Base-by-base conservation (phyloP, 2,888 invertebrate species). In the Aleiodes alternator region DNA sequence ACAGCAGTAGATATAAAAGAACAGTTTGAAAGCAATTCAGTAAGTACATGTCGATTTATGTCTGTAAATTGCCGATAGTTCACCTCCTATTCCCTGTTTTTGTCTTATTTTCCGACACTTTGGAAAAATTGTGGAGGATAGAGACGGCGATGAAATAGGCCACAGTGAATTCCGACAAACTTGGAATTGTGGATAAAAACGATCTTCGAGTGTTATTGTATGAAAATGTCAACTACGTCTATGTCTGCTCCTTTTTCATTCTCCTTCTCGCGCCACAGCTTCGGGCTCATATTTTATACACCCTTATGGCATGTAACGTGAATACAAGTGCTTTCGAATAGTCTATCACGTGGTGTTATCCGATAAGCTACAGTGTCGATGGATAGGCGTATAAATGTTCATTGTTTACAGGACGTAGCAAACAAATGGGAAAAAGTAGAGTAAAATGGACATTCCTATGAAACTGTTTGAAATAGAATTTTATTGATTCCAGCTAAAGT, bases 21-120 rank as follows among this genome's bases (percentile, higher is more conserved):
- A 80, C 85, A 85, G 87, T 87, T 87, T 85, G 84, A 85, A 88
- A 87, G 87, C 87, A 87, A 88, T 88, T 88, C 84, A 84, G 85
- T 87, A 86, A 88, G 87, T 87, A 88, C 85, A 84, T 81, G 84
- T 87, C 87, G 87, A 87, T 87, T 87, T 87, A 88, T 86, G 85
- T 86, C 84, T 84, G 81, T 78, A 84, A 85, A 85, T 85, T 83
- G 84, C 78, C 87, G 84, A 85, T 86, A 86, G 84, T 83, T 86
- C 82, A 85, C 83, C 82, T 84, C 81, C 79, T 75, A 80, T 78
- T 77, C 81, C 82, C 82, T 79, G 80, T 73, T 73, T 72, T 64
- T 61, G 73, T 66, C 68, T 16, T 53, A 53, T 53, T 16, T 12
- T 53, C 16, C 53, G 16, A 53, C 53, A 53, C 53, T 16, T 7